Base-by-base conservation (phyloP, 2,797 vertebrate genomes). In the Choloepus didactylus region DNA sequence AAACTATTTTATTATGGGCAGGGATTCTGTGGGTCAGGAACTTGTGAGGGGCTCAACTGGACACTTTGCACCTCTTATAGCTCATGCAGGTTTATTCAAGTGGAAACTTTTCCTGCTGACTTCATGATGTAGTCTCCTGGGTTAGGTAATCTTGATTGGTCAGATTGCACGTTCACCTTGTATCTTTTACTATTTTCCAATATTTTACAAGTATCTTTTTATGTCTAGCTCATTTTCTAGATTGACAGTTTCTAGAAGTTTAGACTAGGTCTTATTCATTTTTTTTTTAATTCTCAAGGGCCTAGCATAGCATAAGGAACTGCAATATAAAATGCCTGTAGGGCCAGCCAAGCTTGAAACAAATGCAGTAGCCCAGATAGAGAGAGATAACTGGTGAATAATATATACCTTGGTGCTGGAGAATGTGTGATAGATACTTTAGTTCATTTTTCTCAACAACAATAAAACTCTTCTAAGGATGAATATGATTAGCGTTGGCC, bases 71-170 rank as follows among this genome's bases (percentile, higher is more conserved):
- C 35, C 15, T 25, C 8, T 2, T 3, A 21, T 9, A 6, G 8
- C 9, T 16, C 1, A 1, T 1, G 5, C 1, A 31, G 7, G 16
- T 54, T 66, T 35, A 4, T 0, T 16, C 6, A 5, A 9, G 1
- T 12, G 3, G 91, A 35, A 75, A 23, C 21, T 9, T 6, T n/a
- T 81, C 35, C 6, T n/a, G 15, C 6, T 49, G 38, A 14, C 35
- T 41, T 54, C 11, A 35, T 10, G 4, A 5, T 16, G 35, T 23
- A 49, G 8, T 23, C 2, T n/a, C 14, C n/a, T 7, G 4, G 62
- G 9, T 82, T 35, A 35, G 4, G 14, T 46, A 73, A 54, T 49
- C 6, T 62, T 59, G 4, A 6, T 6, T n/a, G 6, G 4, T 46
- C 84, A 49, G 49, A 21, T 29, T 18, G 18, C n/a, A 41, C 38